Evolutionary conservation across 1,140 invertebrate genomes (phyloP).

Genomic region (Xylocopa sonorina): DNA sequence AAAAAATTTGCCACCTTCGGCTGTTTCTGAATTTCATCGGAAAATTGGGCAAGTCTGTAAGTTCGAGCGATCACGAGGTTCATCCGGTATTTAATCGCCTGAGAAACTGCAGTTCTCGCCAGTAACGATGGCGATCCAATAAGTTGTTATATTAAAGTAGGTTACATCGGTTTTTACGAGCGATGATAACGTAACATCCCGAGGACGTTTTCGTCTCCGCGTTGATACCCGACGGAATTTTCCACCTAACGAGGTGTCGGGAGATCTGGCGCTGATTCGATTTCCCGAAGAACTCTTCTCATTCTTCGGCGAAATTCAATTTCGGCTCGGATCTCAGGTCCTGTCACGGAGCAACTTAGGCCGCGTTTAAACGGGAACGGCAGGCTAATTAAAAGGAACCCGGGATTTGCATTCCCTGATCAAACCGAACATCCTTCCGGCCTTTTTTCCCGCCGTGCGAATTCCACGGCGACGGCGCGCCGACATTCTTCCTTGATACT

Average conservation of each 20-base stretch:
- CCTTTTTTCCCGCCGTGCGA: conserved; percentile 20
- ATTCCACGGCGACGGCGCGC: conserved; percentile 9
- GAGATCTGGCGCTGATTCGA: conserved; percentile 59
- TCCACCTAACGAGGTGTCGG: conserved; percentile 65
- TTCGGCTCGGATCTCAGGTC: conserved; percentile 60
- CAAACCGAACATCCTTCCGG: conserved; percentile 24
- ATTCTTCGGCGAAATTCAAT: conserved; percentile 68
- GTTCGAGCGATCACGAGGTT: neutral
- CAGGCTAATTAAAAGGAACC: conserved; percentile 64
- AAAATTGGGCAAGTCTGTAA: neutral
- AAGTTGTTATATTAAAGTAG: conserved; percentile 42
- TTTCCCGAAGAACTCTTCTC: conserved; percentile 66
- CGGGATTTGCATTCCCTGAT: conserved; percentile 64
- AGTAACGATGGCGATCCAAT: neutral
- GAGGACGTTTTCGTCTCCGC: conserved; percentile 54
- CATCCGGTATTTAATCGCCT: neutral
- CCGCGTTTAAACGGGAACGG: conserved; percentile 35
- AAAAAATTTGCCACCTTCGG: too few species aligned
- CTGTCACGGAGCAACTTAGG: conserved; percentile 55
- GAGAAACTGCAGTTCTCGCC: neutral
- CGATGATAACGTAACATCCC: conserved; percentile 52
- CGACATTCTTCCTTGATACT: neutral
- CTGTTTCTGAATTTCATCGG: neutral
- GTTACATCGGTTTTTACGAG: conserved; percentile 29
- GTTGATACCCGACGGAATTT: conserved; percentile 65